Conservation (phyloP, 1,140 invertebrate genomes). For the Chironomus tepperi region DNA sequence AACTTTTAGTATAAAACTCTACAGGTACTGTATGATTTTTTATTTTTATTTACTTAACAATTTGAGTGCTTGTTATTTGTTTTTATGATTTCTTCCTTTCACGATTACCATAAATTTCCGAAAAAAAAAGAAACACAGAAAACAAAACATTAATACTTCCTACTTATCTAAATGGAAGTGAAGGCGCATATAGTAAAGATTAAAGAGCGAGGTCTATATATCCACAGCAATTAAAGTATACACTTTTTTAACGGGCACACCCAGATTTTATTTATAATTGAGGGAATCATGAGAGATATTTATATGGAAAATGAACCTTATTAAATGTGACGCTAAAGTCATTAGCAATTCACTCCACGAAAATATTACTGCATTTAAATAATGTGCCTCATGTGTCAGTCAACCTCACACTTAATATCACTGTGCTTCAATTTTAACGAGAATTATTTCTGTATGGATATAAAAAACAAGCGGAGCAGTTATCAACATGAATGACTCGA, state of each 20-base stretch:
- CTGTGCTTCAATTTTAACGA: background rate
- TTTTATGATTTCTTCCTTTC: too few species aligned
- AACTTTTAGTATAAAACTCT: too few species aligned
- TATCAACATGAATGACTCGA: too few species aligned
- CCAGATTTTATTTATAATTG: constrained; percentile 9
- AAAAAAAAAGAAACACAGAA: too few species aligned
- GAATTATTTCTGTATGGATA: background rate
- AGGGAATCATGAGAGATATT: constrained; percentile 3
- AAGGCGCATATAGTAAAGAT: too few species aligned
- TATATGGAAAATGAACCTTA: background rate
- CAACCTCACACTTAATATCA: constrained; percentile 12
- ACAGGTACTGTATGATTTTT: too few species aligned
- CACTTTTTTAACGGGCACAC: background rate
- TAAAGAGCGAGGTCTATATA: background rate
- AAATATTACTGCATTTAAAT: constrained; percentile 14
- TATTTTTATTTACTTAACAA: too few species aligned
- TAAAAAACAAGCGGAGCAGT: too few species aligned
- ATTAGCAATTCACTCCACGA: constrained; percentile 12
- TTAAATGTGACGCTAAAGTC: constrained; percentile 7
- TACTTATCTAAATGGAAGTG: too few species aligned
- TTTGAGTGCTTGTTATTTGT: too few species aligned
- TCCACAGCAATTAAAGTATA: background rate
- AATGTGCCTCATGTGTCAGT: constrained; percentile 11
- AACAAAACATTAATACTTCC: too few species aligned
- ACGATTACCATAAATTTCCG: too few species aligned